Base-by-base conservation (phyloP, 2,113 vertebrate genomes). In the Australoheros scitulus region DNA sequence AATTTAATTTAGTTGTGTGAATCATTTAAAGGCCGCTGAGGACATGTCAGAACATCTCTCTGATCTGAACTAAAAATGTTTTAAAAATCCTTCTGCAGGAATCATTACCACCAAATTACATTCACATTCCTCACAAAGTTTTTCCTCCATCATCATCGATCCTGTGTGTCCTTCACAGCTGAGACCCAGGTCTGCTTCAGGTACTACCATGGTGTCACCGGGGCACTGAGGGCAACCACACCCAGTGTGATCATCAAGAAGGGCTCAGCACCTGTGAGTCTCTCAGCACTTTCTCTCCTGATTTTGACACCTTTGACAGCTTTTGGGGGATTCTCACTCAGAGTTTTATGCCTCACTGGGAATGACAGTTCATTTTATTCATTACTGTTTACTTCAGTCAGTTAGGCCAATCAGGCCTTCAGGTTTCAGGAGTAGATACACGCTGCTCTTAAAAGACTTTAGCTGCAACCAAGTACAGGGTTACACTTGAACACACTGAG, bases 121-220 rank as follows among this genome's bases (percentile, higher is more conserved):
- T 72, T 52, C 65, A 52, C 7, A 13, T 52, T 14, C 20, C 26
- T 13, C 0, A 11, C 18, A 72, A 24, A 20, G 1, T 15, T 57
- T 10, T 52, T 11, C 6, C 4, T 18, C 7, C 38, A 61, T 29
- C 75, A 47, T 76, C 15, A 29, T 60, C 29, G 3, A 41, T 75
- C 6, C 11, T 38, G 2, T 76, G 22, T 75, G 6, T 92, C 47
- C 78, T 36, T 89, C 94, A 80, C 84, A 99, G 98, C 96, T 81
- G 98, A 99, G 96, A 99, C 97, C 59, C 97, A 97, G 96, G 97
- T 99, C 92, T 99, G 98, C 96, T 99, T 99, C 96, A 98, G 97
- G 92, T 99, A 99, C 89, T 99, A 99, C 94, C 98, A 99, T 3
- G 98, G 98, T 0, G 95, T 97, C 61, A 99, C 96, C 0, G 98